Evolutionary conservation across 37 sponge, comb jelly and placozoan species (phyloP).

Genomic region (Ephydatia muelleri): DNA sequence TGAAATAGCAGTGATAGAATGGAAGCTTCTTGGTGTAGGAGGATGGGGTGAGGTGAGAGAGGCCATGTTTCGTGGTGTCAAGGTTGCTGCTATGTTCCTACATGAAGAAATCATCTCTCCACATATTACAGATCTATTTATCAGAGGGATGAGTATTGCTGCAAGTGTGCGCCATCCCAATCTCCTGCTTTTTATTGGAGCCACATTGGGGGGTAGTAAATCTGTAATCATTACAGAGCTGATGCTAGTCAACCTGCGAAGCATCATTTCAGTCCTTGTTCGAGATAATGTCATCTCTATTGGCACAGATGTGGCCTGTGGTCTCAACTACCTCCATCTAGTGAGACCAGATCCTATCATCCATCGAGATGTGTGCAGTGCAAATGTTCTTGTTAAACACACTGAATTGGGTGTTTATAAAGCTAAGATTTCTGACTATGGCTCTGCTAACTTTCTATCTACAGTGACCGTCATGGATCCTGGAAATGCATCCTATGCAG

Average conservation of each 20-base stretch:
- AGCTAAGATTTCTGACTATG: conserved; percentile 66
- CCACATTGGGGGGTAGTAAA: neutral
- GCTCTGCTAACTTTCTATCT: no score
- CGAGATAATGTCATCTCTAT: conserved; percentile 7
- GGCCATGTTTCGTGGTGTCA: conserved; percentile 49
- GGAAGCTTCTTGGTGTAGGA: conserved; percentile 55
- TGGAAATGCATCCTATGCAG: no score
- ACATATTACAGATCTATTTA: conserved; percentile 41
- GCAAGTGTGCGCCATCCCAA: conserved; percentile 63
- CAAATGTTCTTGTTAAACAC: conserved; percentile 39
- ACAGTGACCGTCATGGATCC: no score
- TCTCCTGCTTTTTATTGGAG: conserved; percentile 38
- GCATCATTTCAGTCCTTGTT: neutral
- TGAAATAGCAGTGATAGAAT: conserved; percentile 42
- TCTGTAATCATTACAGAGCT: conserved; percentile 32
- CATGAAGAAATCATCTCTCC: conserved; percentile 55
- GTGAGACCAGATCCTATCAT: conserved; percentile 54
- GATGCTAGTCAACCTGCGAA: conserved; percentile 12
- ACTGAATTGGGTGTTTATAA: neutral
- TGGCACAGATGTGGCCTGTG: conserved; percentile 36
- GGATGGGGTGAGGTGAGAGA: conserved; percentile 63
- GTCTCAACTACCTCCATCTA: conserved; percentile 52
- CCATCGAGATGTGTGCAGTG: conserved; percentile 70
- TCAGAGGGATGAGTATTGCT: conserved; percentile 67
- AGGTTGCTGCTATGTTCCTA: conserved; percentile 66